phyloP scores from a whole-genome alignment of 2,888 invertebrate species.

The Dicyrtoma fusca region DNA sequence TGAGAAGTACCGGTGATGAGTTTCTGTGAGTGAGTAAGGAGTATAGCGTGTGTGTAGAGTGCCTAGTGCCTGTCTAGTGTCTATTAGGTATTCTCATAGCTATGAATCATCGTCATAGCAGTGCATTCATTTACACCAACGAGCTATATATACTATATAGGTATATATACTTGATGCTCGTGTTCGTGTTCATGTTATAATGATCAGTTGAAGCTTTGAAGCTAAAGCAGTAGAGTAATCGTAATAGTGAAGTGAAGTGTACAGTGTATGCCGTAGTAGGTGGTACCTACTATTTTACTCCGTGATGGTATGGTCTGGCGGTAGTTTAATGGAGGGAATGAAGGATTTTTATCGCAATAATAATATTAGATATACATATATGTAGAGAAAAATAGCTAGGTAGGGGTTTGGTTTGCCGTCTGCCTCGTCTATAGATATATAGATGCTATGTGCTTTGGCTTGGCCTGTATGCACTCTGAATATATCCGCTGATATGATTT shows the following conservation, averaged over 20 bases:
- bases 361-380: not conserved
- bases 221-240: too few relatives aligned
- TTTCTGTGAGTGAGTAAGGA: not conserved
- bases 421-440: too few relatives aligned
- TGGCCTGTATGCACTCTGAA: not conserved
- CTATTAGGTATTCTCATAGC: too few relatives aligned
- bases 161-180: too few relatives aligned
- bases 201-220: too few relatives aligned
- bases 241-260: too few relatives aligned
- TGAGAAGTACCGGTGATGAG: not conserved
- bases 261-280: too few relatives aligned
- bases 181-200: too few relatives aligned
- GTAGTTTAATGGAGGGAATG: conserved; percentile 14
- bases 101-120: conserved; percentile 24
- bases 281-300: too few relatives aligned
- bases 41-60: not conserved
- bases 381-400: not conserved
- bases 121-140: too few relatives aligned
- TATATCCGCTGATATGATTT: not conserved
- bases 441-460: too few relatives aligned
- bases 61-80: not conserved
- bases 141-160: too few relatives aligned
- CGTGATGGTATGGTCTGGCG: not conserved
- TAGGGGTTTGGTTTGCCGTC: not conserved
- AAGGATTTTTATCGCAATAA: conserved; percentile 19